Evolutionary conservation across 2,888 invertebrate genomes (phyloP).

Genomic region (Xestobium rufovillosum): DNA sequence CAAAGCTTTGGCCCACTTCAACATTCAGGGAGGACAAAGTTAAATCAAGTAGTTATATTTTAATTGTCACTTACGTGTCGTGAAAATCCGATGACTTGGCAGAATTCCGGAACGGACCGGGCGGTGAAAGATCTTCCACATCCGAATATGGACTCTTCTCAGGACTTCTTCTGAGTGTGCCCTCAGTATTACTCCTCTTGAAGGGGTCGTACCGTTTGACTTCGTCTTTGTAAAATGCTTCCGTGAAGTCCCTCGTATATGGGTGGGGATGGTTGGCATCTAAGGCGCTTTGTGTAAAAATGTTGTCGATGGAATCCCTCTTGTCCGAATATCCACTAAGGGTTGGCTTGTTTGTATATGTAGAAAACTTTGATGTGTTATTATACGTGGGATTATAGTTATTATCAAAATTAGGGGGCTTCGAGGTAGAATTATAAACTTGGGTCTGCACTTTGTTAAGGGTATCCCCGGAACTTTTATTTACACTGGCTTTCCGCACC

Average conservation of each 20-base stretch:
- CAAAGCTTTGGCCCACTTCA: no score
- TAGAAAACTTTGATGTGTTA: constrained; percentile 18
- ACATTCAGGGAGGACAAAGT: no score
- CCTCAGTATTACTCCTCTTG: constrained; percentile 41
- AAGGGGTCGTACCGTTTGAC: constrained; percentile 37
- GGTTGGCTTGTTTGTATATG: constrained; percentile 20
- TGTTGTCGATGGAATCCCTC: constrained; percentile 41
- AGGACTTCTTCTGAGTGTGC: constrained; percentile 35
- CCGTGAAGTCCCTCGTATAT: constrained; percentile 37
- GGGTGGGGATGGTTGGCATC: constrained; percentile 33
- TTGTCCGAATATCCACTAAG: constrained; percentile 17
- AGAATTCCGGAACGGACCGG: constrained; percentile 37
- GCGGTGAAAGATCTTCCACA: constrained; percentile 41
- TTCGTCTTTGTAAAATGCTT: constrained; percentile 40
- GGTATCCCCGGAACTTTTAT: constrained; percentile 39
- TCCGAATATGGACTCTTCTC: constrained; percentile 41
- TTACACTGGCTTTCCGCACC: constrained; percentile 63
- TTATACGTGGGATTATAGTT: constrained; percentile 34
- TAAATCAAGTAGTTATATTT: no score
- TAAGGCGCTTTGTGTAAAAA: constrained; percentile 41
- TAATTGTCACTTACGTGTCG: constrained; percentile 48
- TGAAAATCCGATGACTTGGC: constrained; percentile 44
- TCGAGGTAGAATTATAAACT: constrained; percentile 32
- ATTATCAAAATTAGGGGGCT: constrained; percentile 29
- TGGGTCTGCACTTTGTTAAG: constrained; percentile 41